Conservation (phyloP, 1,140 invertebrate genomes). For the Papilio polyxenes region DNA sequence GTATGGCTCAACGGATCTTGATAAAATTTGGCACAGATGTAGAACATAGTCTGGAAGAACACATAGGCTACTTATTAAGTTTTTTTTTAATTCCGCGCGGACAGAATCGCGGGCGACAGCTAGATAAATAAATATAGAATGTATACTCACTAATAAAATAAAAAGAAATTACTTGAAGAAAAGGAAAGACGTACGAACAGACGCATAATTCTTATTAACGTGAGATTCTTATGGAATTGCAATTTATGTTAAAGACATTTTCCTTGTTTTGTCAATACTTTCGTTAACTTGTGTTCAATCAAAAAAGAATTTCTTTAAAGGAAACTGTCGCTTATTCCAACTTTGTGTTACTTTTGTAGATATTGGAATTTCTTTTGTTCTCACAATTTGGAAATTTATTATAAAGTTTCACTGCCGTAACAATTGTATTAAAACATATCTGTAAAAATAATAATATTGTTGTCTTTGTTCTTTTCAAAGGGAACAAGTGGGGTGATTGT, state of each 20-base stretch:
- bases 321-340: slow-evolving; percentile 26
- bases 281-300: slow-evolving; percentile 25
- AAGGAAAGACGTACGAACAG: neutral
- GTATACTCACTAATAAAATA: too few species aligned
- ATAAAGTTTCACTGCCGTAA: neutral
- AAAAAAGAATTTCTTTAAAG: slow-evolving; percentile 35
- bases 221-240: neutral
- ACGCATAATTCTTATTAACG: neutral
- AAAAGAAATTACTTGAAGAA: neutral
- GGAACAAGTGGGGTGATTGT: too few species aligned
- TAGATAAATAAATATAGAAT: too few species aligned
- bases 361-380: slow-evolving; percentile 35
- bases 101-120: too few species aligned
- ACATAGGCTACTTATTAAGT: too few species aligned
- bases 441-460: too few species aligned
- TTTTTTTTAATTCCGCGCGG: too few species aligned
- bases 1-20: too few species aligned
- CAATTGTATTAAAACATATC: too few species aligned
- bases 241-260: slow-evolving; percentile 7
- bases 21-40: too few species aligned
- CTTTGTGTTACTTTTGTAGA: slow-evolving; percentile 31
- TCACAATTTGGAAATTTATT: neutral
- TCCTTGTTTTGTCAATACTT: slow-evolving; percentile 29
- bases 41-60: too few species aligned
- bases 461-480: too few species aligned